These are phyloP conservation scores for Sebastiscus albofasciatus DNA, from an alignment of 2,797 vertebrate genomes.

Conservation along the genomic window DNA sequence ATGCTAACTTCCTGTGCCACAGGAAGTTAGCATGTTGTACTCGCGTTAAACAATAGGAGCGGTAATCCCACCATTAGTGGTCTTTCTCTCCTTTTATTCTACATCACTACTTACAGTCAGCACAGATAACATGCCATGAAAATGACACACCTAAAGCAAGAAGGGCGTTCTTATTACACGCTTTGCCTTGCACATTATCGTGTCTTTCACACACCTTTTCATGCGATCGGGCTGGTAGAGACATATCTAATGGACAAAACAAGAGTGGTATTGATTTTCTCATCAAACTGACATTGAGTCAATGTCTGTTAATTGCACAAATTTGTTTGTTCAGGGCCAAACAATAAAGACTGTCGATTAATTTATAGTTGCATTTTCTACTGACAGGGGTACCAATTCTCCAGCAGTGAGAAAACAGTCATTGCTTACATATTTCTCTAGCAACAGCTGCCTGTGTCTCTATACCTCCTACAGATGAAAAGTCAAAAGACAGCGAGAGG, in stretches of 20 bases:
- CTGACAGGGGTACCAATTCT: not conserved
- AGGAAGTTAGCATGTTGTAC: too few species aligned
- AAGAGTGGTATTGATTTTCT: not conserved
- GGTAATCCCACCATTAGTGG: too few species aligned
- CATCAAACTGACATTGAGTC: not conserved
- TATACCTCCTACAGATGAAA: not conserved
- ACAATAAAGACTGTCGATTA: not conserved
- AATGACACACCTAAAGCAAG: too few species aligned
- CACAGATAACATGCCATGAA: too few species aligned
- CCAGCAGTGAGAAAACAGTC: not conserved
- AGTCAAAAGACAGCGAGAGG: constrained; percentile 2
- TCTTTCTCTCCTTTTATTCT: too few species aligned
- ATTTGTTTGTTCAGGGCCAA: not conserved
- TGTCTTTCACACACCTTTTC: too few species aligned
- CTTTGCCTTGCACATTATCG: too few species aligned
- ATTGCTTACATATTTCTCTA: constrained; percentile 4
- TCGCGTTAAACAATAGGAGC: too few species aligned
- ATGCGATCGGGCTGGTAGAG: too few species aligned
- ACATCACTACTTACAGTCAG: too few species aligned
- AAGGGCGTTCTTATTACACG: too few species aligned
- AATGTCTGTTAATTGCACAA: not conserved
- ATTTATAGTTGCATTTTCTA: not conserved
- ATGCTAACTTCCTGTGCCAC: too few species aligned
- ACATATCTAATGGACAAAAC: not conserved
- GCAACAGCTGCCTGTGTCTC: not conserved